Base-by-base conservation (phyloP, 1,140 invertebrate species). In the Drosophila subobscura region DNA sequence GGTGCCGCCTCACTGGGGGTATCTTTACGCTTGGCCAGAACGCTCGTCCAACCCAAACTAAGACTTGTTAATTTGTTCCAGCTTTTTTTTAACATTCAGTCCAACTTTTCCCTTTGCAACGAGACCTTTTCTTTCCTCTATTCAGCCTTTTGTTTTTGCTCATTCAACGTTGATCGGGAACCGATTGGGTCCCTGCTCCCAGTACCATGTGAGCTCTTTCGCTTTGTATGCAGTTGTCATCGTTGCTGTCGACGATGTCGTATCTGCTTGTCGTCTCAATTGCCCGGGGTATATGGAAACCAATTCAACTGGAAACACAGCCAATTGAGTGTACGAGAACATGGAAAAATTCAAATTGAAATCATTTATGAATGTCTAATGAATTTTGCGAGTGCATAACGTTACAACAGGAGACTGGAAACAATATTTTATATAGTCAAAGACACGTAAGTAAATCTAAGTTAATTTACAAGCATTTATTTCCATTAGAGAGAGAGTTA, bases 271-370 rank as follows among this genome's bases (percentile, higher is more conserved):
- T 55, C 20, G 52, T 54, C 41, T 45, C 40, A 27, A 71, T 59
- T 63, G 70, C 49, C 68, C n/a, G 12, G 54, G 60, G 66, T 33
- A 63, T 59, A 74, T 71, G 56, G 66, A 71, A 77, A 70, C 52
- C 79, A 71, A 85, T 80, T 85, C 73, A 80, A 77, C 55, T 86
- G 81, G 59, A 79, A 85, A 67, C 66, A 50, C 54, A 67, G 63
- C 60, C 80, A 86, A 86, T 86, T 80, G 81, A 73, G 47, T 72
- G 72, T 66, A 55, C 47, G 51, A 67, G 66, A 58, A 55, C 45
- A 53, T 40, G 60, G 57, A 29, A 40, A 71, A 63, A 81, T 77
- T 77, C 49, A 64, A 76, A 72, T 61, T 57, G 56, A 67, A 65
- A 59, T 63, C 61, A 66, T 66, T 80, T 80, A 75, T 75, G 77